Percentiles rank a stretch among this genome's conserved stretches.
phyloP scores from a whole-genome alignment of 2,888 invertebrate genomes.

The Deilephila porcellus region DNA sequence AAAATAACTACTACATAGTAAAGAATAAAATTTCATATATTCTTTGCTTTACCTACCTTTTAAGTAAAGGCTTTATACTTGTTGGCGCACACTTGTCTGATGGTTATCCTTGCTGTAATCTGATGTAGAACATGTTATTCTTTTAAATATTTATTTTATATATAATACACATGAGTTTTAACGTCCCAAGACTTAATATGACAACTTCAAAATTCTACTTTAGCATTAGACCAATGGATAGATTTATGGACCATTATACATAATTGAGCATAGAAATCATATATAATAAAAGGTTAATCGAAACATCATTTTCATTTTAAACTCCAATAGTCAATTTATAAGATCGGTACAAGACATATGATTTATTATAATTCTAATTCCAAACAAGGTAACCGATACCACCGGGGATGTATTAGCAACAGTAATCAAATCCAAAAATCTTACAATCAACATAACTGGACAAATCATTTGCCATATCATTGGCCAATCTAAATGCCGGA shows the following conservation, averaged over 20 bases:
- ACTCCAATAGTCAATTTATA: not conserved
- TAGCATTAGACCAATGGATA: too few relatives aligned
- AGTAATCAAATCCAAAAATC: slow-evolving; percentile 64
- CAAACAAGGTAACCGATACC: slow-evolving; percentile 7
- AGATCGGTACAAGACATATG: not conserved
- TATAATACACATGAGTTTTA: too few relatives aligned
- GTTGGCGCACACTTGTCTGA: too few relatives aligned
- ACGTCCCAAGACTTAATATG: too few relatives aligned
- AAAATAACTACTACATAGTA: too few relatives aligned
- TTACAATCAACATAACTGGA: slow-evolving; percentile 67
- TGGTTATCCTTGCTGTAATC: too few relatives aligned
- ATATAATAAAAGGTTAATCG: not conserved
- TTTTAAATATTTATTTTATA: too few relatives aligned
- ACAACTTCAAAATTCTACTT: too few relatives aligned
- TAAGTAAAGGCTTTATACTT: too few relatives aligned
- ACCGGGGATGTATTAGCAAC: slow-evolving; percentile 39
- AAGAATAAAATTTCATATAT: too few relatives aligned
- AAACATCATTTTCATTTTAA: not conserved
- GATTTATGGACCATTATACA: not conserved
- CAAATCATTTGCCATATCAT: slow-evolving; percentile 66
- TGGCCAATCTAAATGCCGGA: slow-evolving; percentile 59
- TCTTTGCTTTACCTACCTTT: too few relatives aligned
- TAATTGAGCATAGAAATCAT: not conserved
- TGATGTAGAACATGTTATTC: too few relatives aligned
- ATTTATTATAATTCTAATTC: not conserved